Evolutionary conservation across 2,888 invertebrate genomes (phyloP).

Genomic region (Cyaniris semiargus): DNA sequence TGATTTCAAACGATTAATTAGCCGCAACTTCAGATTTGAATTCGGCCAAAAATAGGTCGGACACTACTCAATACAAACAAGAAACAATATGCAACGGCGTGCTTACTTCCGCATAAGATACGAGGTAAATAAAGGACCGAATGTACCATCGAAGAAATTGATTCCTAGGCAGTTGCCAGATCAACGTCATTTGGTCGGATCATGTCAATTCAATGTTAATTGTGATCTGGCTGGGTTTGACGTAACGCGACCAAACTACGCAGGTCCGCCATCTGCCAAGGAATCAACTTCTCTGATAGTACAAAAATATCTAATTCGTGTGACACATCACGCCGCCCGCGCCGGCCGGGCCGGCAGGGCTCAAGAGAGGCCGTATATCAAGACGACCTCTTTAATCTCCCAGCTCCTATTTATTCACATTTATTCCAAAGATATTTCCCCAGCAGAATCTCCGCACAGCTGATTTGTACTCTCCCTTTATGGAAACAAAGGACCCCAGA

Average conservation of each 20-base stretch:
- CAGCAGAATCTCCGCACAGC: constrained; percentile 70
- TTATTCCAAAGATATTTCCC: constrained; percentile 75
- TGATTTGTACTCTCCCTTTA: constrained; percentile 68
- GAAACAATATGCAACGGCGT: background rate
- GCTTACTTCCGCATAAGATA: background rate
- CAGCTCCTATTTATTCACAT: constrained; percentile 75
- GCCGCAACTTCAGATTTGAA: background rate
- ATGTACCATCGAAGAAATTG: no score
- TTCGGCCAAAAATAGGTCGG: background rate
- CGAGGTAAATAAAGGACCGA: background rate
- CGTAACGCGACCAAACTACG: no score
- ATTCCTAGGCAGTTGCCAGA: no score
- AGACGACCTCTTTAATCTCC: constrained; percentile 69
- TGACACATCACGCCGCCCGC: background rate
- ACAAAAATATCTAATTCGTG: constrained; percentile 2
- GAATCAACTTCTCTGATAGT: no score
- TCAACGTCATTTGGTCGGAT: no score
- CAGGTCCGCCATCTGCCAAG: no score
- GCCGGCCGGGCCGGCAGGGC: constrained; percentile 28
- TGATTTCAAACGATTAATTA: no score
- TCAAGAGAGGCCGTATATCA: constrained; percentile 62
- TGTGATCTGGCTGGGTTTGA: no score
- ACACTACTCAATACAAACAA: background rate
- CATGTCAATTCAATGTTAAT: no score
- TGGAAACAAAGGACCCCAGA: constrained; percentile 59